A percentile compares a stretch with the other conserved stretches of the same genome.
Conservation (phyloP, 2,797 vertebrate species). For the Oophaga sylvatica region DNA sequence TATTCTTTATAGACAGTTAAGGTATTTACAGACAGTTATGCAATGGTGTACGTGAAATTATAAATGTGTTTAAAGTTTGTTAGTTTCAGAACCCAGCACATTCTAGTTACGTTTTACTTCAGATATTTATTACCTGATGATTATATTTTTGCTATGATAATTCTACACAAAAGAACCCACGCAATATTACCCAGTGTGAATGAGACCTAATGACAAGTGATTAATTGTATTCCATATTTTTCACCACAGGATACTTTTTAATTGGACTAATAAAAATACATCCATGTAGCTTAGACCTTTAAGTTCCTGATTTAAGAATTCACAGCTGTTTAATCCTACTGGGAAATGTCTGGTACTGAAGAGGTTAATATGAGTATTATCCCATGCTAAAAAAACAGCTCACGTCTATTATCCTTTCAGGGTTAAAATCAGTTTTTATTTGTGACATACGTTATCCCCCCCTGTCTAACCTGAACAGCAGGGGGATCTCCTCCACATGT, state of each 20-base stretch:
- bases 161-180: neutral
- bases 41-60: too few species aligned
- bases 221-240: neutral
- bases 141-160: neutral
- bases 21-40: too few species aligned
- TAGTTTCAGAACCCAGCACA: neutral
- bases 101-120: neutral
- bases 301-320: neutral
- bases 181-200: slow-evolving; percentile 8
- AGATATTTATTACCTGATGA: neutral
- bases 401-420: neutral
- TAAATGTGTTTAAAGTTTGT: too few species aligned
- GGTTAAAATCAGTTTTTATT: slow-evolving; percentile 6
- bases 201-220: neutral
- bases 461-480: slow-evolving; percentile 1
- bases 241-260: slow-evolving; percentile 12
- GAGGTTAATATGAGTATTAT: neutral
- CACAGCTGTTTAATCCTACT: neutral
- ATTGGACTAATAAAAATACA: slow-evolving; percentile 6
- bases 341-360: neutral
- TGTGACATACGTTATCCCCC: slow-evolving; percentile 1
- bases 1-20: too few species aligned
- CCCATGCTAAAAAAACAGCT: neutral
- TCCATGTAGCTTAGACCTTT: neutral
- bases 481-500: slow-evolving; percentile 26